A percentile compares a stretch with the other conserved stretches of the same genome.
These are phyloP conservation scores for Brachionichthys hirsutus DNA, from an alignment of 2,113 vertebrate genomes.

Conservation along the genomic window DNA sequence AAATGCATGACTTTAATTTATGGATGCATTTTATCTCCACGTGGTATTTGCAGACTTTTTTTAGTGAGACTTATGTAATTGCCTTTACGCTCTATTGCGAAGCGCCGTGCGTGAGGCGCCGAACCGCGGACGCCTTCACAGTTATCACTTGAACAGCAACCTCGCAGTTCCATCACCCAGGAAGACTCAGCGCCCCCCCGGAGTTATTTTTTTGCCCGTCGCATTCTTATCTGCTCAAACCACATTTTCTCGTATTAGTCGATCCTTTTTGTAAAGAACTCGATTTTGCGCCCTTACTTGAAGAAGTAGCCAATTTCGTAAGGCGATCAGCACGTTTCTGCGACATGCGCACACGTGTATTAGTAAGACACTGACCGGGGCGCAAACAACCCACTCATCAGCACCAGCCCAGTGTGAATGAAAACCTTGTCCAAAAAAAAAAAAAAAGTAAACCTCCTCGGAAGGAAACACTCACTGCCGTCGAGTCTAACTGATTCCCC, in stretches of 20 bases:
- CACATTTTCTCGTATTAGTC: too few relatives aligned
- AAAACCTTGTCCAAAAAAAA: conserved; percentile 2
- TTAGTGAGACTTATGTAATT: neutral
- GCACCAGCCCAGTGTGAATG: conserved; percentile 23
- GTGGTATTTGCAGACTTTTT: neutral
- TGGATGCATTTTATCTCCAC: neutral
- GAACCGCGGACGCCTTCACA: too few relatives aligned
- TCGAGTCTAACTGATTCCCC: neutral
- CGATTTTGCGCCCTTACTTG: too few relatives aligned
- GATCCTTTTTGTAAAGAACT: too few relatives aligned
- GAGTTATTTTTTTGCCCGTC: too few relatives aligned
- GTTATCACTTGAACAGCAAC: neutral
- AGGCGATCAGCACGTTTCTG: too few relatives aligned
- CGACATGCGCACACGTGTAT: conserved; percentile 1
- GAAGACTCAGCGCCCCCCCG: neutral
- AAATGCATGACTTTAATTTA: neutral
- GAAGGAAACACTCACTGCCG: conserved; percentile 16
- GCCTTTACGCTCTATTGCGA: neutral
- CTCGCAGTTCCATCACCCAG: neutral
- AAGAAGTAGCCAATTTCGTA: too few relatives aligned
- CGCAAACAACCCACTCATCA: conserved; percentile 12
- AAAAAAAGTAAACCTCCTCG: conserved; percentile 5
- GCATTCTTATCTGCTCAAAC: too few relatives aligned
- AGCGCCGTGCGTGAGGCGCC: too few relatives aligned
- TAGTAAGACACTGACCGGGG: conserved; percentile 13